Evolutionary conservation across 2,113 vertebrate genomes (phyloP), one percentile per base, ranked within the genome.

Genomic region (Hymenochirus boettgeri): DNA sequence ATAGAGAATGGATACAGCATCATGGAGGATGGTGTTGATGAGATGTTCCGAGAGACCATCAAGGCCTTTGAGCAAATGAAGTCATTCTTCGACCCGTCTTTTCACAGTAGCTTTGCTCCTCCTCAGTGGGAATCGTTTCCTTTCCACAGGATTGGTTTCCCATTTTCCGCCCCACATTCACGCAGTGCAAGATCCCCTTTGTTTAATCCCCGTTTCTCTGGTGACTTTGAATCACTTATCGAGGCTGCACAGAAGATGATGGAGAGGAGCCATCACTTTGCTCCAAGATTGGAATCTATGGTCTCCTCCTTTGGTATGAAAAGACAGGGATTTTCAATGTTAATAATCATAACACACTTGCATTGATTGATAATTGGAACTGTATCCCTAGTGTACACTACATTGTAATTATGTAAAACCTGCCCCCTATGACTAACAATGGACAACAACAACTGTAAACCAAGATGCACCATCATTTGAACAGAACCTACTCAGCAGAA

Each of bases 21-120:
- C 15, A 77, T 88, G 29, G 81, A 85, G 1, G 86, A 86, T 0
- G 84, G 85, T 0, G 80, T 96, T 25, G 89, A 91, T 0, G 80
- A 70, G 24, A 79, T 98, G 2, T 91, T 94, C 71, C 75, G 75
- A 18, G 87, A 92, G 70, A 90, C 87, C n/a, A 83, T 87, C 71
- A 91, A 77, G 25, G 73, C 80, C 53, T 87, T 83, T 0, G 72
- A 83, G 22, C 80, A 74, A 3, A 59, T 82, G 31, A 74, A 77
- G 11, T 74, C 75, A 2, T 73, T 67, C 21, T 70, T 78, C 72
- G 72, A 15, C 39, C 56, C 55, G 0, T 82, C 84, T 1, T 71
- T 76, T 0, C 70, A 82, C 35, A 53, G 61, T 0, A 15, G 23
- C 0, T 79, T 79, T 9, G 27, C 26, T 0, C 27, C 67, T 0